Evolutionary conservation across 2,113 vertebrate genomes (phyloP).

Genomic region (Orycteropus afer): DNA sequence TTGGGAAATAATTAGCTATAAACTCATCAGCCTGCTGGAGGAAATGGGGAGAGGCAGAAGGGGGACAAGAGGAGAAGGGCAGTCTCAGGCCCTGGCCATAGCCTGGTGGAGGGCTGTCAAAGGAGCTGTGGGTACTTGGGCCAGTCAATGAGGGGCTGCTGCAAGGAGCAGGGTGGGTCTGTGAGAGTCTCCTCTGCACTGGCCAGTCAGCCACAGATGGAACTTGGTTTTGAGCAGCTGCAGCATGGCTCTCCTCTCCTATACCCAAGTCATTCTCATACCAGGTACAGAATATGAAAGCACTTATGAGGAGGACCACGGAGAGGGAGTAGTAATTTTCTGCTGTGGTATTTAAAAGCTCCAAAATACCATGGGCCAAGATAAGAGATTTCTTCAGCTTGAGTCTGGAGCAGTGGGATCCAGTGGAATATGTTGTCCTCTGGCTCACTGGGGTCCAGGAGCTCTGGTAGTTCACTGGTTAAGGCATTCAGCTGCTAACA

Average conservation of each 20-base stretch:
- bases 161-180: neutral
- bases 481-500: too few species aligned
- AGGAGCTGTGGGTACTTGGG: neutral
- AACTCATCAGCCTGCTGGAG: neutral
- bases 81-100: neutral
- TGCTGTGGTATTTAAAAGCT: neutral
- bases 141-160: neutral
- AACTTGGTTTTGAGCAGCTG: neutral
- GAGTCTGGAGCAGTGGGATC: neutral
- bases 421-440: neutral
- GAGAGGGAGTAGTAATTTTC: neutral
- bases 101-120: neutral
- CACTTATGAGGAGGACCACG: neutral
- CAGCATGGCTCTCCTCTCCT: neutral
- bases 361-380: neutral
- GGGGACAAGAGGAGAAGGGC: neutral
- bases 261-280: neutral
- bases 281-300: neutral
- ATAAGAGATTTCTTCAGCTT: neutral
- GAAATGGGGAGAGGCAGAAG: neutral
- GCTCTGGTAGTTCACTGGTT: too few species aligned
- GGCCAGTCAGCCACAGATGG: neutral
- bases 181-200: too few species aligned
- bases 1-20: neutral
- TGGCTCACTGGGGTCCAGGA: too few species aligned